These are phyloP conservation scores for Stylophora pistillata DNA, from an alignment of 64 coral and sea anemone species.

Conservation along the genomic window DNA sequence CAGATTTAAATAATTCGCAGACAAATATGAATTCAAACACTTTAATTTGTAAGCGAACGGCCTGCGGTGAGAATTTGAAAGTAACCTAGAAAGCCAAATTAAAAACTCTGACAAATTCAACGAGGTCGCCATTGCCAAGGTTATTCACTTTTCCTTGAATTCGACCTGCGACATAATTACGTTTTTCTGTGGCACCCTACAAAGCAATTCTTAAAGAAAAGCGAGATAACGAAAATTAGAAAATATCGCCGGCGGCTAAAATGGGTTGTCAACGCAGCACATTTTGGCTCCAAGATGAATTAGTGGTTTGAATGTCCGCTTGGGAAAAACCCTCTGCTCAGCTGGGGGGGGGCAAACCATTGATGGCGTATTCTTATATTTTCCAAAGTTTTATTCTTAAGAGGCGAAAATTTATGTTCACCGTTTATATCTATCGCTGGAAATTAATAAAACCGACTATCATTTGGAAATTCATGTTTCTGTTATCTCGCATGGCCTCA, in stretches of 20 bases:
- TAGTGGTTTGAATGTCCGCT: constrained; percentile 18
- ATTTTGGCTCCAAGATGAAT: neutral
- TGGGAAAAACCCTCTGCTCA: neutral
- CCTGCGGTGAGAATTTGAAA: constrained; percentile 44
- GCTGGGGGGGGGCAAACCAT: neutral
- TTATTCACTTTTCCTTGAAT: constrained; percentile 21
- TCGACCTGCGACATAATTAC: constrained; percentile 14
- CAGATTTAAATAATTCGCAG: constrained; percentile 56
- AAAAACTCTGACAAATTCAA: constrained; percentile 12
- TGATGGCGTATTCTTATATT: neutral
- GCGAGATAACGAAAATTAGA: constrained; percentile 30
- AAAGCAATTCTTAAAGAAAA: neutral
- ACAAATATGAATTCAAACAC: constrained; percentile 36
- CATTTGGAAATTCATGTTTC: neutral
- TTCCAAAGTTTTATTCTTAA: neutral
- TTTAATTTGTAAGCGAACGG: constrained; percentile 21
- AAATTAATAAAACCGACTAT: neutral
- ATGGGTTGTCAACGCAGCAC: neutral
- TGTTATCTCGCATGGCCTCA: neutral
- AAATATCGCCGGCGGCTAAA: constrained; percentile 23
- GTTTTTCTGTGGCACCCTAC: constrained; percentile 27
- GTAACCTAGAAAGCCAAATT: constrained; percentile 28
- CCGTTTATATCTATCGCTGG: neutral
- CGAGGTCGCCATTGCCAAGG: constrained; percentile 16
- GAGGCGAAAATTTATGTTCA: neutral